phyloP scores from a whole-genome alignment of 2,113 vertebrate genomes.

The Scomber colias region DNA sequence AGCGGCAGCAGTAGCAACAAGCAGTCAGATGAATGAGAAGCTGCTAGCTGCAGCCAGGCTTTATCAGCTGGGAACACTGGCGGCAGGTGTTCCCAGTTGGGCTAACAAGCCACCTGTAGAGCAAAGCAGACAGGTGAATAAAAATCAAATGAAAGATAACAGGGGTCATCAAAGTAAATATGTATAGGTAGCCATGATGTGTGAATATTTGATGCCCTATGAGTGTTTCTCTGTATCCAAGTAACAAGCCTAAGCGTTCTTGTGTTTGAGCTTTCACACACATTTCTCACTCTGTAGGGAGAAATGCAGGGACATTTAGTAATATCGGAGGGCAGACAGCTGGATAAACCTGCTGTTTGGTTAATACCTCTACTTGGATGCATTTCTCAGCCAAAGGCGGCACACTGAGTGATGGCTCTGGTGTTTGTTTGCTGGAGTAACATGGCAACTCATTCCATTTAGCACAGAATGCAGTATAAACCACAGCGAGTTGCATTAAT shows the following conservation, averaged over 20 bases:
- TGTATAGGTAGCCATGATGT: background rate
- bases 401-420: conserved; percentile 8
- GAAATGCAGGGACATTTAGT: conserved; percentile 40
- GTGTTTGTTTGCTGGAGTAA: background rate
- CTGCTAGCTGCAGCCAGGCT: no score
- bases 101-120: no score
- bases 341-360: conserved; percentile 65
- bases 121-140: no score
- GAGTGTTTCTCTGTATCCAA: conserved; percentile 6
- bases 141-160: no score
- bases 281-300: background rate
- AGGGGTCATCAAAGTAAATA: no score
- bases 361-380: conserved; percentile 58
- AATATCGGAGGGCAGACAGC: conserved; percentile 57
- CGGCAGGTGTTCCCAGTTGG: no score
- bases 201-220: background rate
- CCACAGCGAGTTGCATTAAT: background rate
- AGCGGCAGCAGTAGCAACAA: no score
- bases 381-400: conserved; percentile 29
- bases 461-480: conserved; percentile 10
- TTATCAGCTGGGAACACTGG: no score
- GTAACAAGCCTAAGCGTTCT: background rate
- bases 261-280: background rate
- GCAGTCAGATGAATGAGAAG: no score
- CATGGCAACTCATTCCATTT: conserved; percentile 12